Percentiles rank a stretch among this genome's conserved stretches.
These are phyloP conservation scores for Tyto alba DNA, from an alignment of 2,113 vertebrate species.

Conservation along the genomic window DNA sequence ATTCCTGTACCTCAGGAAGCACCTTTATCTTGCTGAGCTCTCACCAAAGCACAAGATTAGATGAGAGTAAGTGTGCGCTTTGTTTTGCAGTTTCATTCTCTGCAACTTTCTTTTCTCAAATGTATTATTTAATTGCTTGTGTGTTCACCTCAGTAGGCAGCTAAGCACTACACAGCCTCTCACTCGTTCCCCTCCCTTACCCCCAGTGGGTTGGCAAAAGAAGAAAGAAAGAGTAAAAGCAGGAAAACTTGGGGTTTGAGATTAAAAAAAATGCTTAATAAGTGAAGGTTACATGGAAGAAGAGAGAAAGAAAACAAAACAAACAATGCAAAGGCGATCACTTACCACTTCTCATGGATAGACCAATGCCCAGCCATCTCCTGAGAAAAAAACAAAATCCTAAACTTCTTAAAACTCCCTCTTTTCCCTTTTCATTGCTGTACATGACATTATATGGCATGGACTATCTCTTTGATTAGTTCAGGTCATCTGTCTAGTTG, in stretches of 20 bases:
- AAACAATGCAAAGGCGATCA: background rate
- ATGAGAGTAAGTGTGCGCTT: background rate
- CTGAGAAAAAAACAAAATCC: rapidly evolving
- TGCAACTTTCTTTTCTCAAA: background rate
- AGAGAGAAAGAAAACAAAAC: background rate
- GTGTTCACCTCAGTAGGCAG: background rate
- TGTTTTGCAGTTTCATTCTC: background rate
- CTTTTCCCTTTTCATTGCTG: background rate
- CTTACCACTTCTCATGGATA: rapidly evolving
- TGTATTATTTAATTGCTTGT: background rate
- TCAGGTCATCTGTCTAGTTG: background rate
- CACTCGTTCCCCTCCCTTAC: rapidly evolving
- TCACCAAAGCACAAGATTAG: background rate
- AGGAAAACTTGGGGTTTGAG: background rate
- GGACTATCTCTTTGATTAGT: background rate
- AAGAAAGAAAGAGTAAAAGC: background rate
- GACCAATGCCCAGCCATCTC: background rate
- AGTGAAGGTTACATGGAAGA: background rate
- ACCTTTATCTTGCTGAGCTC: background rate
- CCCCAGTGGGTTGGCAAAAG: rapidly evolving
- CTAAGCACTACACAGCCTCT: background rate
- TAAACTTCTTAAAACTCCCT: background rate
- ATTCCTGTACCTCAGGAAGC: background rate
- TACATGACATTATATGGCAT: rapidly evolving
- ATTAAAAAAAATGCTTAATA: background rate